A percentile compares a stretch with the other conserved stretches of the same genome.
Evolutionary conservation across 2,797 vertebrate species (phyloP).

Genomic region (Xyrichtys novacula): DNA sequence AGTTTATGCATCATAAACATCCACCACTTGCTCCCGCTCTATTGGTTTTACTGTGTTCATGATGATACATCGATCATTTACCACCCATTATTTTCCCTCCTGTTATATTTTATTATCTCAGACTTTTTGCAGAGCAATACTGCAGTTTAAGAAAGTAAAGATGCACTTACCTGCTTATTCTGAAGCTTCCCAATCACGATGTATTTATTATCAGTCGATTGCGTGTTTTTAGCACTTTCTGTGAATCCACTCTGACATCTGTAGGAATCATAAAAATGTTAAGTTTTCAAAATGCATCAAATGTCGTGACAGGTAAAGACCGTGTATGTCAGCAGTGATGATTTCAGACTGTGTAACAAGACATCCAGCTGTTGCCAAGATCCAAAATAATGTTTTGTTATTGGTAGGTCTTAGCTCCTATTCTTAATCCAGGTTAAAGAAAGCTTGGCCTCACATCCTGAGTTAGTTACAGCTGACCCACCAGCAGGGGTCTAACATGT

Average conservation of each 20-base stretch:
- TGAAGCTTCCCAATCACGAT: background rate
- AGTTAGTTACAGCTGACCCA: background rate
- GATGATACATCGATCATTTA: background rate
- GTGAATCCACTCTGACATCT: background rate
- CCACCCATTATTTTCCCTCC: background rate
- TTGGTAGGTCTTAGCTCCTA: background rate
- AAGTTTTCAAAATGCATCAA: background rate
- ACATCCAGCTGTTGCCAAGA: background rate
- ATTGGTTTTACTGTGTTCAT: background rate
- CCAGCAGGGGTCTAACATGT: background rate
- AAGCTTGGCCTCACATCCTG: background rate
- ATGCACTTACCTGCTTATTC: background rate
- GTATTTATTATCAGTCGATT: background rate
- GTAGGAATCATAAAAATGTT: background rate
- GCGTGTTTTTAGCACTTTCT: background rate
- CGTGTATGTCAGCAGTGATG: background rate
- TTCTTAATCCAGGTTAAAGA: background rate
- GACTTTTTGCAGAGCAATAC: background rate
- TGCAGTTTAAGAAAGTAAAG: background rate
- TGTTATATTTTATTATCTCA: slow-evolving; percentile 2
- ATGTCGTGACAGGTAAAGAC: background rate
- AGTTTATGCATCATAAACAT: background rate
- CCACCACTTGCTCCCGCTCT: background rate
- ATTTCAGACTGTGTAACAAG: background rate
- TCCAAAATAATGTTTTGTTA: background rate